These are phyloP conservation scores for Sinocyclocheilus anshuiensis DNA, from an alignment of 2,113 vertebrate species.

Conservation along the genomic window DNA sequence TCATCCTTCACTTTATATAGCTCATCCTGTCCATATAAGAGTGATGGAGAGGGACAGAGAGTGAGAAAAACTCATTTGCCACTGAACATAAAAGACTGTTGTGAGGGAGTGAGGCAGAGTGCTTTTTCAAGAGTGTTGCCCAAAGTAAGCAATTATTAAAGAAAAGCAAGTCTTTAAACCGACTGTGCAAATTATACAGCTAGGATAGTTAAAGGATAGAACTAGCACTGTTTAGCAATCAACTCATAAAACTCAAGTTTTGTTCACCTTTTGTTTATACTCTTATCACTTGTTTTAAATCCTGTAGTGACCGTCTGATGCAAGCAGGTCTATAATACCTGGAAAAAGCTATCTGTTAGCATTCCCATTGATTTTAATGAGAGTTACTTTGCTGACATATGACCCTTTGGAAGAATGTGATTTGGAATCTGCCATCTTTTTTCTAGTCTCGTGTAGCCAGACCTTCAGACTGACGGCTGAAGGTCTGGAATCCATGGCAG, in stretches of 20 bases:
- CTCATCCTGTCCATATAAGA: conserved; percentile 6
- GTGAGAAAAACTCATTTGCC: conserved; percentile 12
- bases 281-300: background rate
- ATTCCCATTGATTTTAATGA: background rate
- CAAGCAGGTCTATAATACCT: background rate
- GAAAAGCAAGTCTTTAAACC: background rate
- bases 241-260: background rate
- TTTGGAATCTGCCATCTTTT: background rate
- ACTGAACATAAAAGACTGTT: conserved; percentile 22
- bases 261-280: background rate
- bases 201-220: background rate
- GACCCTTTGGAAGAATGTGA: background rate
- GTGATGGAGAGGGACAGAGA: conserved; percentile 8
- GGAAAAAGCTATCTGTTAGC: background rate
- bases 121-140: conserved; percentile 33
- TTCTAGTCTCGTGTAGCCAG: no score
- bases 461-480: no score
- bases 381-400: background rate
- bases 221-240: background rate
- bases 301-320: background rate
- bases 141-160: background rate
- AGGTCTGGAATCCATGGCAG: no score
- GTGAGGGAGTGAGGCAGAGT: background rate
- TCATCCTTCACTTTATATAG: conserved; percentile 11
- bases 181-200: background rate